Evolutionary conservation across 2,888 invertebrate genomes (phyloP).

Genomic region (Pheosia tremula): DNA sequence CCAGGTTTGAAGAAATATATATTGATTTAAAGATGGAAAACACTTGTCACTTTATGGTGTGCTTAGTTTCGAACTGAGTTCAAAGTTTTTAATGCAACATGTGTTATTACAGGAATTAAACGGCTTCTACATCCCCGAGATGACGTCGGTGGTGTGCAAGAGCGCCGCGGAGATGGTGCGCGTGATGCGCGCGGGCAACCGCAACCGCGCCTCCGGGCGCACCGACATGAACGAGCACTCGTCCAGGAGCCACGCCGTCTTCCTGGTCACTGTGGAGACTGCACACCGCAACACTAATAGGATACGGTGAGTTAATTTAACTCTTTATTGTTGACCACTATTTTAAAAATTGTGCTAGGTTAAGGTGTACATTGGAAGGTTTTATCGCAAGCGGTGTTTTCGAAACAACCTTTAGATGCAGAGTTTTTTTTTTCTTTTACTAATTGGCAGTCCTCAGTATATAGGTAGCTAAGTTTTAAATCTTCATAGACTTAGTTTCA

Average conservation of each 20-base stretch:
- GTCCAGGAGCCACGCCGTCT: slow-evolving; percentile 98
- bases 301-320: slow-evolving; percentile 63
- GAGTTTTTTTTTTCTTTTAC: too few species aligned
- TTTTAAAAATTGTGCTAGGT: too few species aligned
- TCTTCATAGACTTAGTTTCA: too few species aligned
- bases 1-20: too few species aligned
- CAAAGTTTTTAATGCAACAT: background rate
- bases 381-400: too few species aligned
- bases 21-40: too few species aligned
- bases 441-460: too few species aligned
- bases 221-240: slow-evolving; percentile 99
- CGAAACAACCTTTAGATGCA: too few species aligned
- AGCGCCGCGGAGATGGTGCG: slow-evolving; percentile 96
- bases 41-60: too few species aligned
- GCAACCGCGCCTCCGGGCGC: slow-evolving; percentile 96
- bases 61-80: too few species aligned
- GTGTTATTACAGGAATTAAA: slow-evolving; percentile 75
- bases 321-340: background rate
- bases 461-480: too few species aligned
- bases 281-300: slow-evolving; percentile 72
- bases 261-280: slow-evolving; percentile 98
- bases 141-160: slow-evolving; percentile 97
- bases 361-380: too few species aligned
- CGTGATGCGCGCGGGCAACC: slow-evolving; percentile 97
- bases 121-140: slow-evolving; percentile 98